phyloP scores from a whole-genome alignment of 2,113 vertebrate genomes.

The Calidris pugnax region DNA sequence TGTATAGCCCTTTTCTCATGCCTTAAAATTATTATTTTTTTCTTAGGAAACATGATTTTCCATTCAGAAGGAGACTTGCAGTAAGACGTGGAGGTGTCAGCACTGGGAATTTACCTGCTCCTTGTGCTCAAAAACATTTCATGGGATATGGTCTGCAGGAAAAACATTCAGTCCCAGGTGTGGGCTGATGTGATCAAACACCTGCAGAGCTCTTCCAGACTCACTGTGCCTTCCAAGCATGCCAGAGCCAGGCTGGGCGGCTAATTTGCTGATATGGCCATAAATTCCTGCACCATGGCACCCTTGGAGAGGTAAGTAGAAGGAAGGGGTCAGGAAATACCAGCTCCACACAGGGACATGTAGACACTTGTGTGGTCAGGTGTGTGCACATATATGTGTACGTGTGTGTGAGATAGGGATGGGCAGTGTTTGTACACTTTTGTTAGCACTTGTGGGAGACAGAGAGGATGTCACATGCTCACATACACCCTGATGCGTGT shows the following conservation, averaged over 20 bases:
- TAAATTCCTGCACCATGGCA: neutral
- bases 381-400: neutral
- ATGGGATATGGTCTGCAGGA: neutral
- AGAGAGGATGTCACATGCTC: neutral
- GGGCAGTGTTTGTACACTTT: neutral
- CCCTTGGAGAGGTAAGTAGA: neutral
- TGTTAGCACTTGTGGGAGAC: no score
- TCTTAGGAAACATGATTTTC: neutral
- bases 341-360: neutral
- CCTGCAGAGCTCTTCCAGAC: neutral
- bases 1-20: neutral
- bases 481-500: fast-evolving
- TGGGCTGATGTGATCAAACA: neutral
- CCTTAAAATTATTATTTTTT: neutral
- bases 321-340: neutral
- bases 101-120: neutral
- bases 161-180: neutral
- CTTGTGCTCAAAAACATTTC: neutral
- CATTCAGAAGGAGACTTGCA: neutral
- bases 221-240: neutral
- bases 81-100: neutral
- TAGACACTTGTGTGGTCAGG: neutral
- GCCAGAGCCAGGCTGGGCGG: neutral
- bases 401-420: neutral
- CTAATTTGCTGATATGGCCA: neutral